Evolutionary conservation across 2,888 invertebrate genomes (phyloP).

Genomic region (Euclidia mi): DNA sequence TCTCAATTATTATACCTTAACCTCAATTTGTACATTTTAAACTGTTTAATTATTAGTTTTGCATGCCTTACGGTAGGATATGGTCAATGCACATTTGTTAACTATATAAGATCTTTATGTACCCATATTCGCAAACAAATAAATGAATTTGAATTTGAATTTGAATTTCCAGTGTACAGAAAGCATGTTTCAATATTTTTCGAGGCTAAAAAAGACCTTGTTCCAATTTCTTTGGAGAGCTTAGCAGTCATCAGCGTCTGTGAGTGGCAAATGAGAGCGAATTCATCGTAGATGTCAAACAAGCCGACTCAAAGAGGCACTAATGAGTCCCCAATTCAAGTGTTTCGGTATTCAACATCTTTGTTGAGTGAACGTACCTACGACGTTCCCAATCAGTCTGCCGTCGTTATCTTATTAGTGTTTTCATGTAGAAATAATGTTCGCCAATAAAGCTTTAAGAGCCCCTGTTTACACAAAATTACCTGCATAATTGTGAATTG

Average conservation of each 20-base stretch:
- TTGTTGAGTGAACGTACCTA: constrained; percentile 49
- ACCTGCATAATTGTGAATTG: too few relatives aligned
- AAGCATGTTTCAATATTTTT: constrained; percentile 42
- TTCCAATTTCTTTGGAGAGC: constrained; percentile 60
- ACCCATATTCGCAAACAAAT: too few relatives aligned
- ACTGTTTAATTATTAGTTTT: too few relatives aligned
- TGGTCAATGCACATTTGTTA: too few relatives aligned
- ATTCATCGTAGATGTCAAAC: constrained; percentile 70
- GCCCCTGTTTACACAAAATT: not conserved
- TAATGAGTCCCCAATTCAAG: constrained; percentile 68
- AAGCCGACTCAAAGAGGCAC: constrained; percentile 68
- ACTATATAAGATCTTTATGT: too few relatives aligned
- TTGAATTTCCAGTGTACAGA: constrained; percentile 48
- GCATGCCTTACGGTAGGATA: too few relatives aligned
- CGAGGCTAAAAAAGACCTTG: constrained; percentile 51
- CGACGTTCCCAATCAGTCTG: constrained; percentile 44
- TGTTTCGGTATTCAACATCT: constrained; percentile 60
- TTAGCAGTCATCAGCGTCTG: too few relatives aligned
- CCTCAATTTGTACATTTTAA: too few relatives aligned
- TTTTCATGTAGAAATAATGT: constrained; percentile 31
- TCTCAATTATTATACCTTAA: too few relatives aligned
- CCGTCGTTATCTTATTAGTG: constrained; percentile 50
- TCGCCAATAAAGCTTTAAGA: constrained; percentile 8
- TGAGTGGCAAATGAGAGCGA: too few relatives aligned
- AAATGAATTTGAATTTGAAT: too few relatives aligned